Evolutionary conservation across 1,140 invertebrate genomes (phyloP), one percentile per base, ranked within the genome.

Genomic region (Ceratina australensis): DNA sequence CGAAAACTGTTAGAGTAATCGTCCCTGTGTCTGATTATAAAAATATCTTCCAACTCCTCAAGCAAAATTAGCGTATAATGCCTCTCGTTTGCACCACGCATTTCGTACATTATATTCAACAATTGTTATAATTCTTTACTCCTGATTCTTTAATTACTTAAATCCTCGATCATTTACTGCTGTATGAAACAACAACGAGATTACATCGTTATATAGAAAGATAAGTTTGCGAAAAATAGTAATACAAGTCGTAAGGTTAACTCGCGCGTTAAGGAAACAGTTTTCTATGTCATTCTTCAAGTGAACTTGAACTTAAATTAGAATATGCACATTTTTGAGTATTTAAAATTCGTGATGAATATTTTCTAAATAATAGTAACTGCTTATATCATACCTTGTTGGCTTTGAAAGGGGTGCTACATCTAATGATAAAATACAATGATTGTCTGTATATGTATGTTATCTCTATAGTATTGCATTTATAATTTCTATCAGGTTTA

Each of bases 11-110:
- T 28, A 28, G 8, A 61, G 12, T 1, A 22, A 12, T n/a, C 52
- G 15, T 72, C 18, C 0, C 4, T 72, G 3, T 12, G 56, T 47
- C n/a, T 1, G 16, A 1, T 16, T 28, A 26, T 28, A 1, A 12
- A 4, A 72, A 49, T 85, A 84, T 81, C 81, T 85, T 47, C 0
- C 1, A 13, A 0, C 20, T 56, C 28, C 72, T 15, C 2, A 0
- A 3, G 2, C 0, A 60, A 72, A 52, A 24, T 28, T 59, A 59
- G 33, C 24, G 16, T 54, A 3, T n/a, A 16, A 18, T n/a, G 5
- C 5, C 0, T 1, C 13, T 1, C 0, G 16, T 50, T 1, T 33
- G 42, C 13, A 0, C 5, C 5, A 67, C n/a, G 26, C 12, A 1
- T 18, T n/a, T 26, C 24, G 16, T 54, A 16, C 16, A 54, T 57